phyloP scores from a whole-genome alignment of 2,113 vertebrate species.

The Mormoops blainvillei region DNA sequence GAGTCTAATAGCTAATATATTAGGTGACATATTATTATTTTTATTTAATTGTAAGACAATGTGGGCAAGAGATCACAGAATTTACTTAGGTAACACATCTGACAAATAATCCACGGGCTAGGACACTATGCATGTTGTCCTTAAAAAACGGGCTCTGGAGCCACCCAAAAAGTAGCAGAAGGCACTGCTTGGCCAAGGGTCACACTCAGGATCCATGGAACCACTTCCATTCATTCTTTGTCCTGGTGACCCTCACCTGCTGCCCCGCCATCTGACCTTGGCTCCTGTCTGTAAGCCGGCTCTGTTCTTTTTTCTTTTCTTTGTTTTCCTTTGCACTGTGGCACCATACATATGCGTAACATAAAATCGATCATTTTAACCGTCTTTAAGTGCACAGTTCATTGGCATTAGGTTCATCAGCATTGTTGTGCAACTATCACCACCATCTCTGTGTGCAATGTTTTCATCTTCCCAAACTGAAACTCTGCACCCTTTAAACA shows the following conservation, averaged over 20 bases:
- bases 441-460: too few species aligned
- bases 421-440: rapidly evolving
- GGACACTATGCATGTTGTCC: background rate
- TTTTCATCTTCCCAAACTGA: background rate
- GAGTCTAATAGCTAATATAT: background rate
- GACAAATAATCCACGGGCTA: background rate
- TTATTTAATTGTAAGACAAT: background rate
- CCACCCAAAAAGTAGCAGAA: background rate
- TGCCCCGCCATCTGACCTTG: rapidly evolving
- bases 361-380: background rate
- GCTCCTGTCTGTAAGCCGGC: background rate
- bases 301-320: background rate
- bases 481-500: background rate
- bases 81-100: background rate
- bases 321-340: background rate
- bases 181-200: background rate
- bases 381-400: background rate
- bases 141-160: background rate
- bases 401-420: background rate
- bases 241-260: too few species aligned
- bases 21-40: background rate
- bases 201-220: rapidly evolving
- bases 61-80: background rate
- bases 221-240: background rate
- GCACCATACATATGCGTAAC: background rate